Evolutionary conservation across 2,888 invertebrate genomes (phyloP), one percentile per base, ranked within the genome.

Genomic region (Limnephilus auricula): DNA sequence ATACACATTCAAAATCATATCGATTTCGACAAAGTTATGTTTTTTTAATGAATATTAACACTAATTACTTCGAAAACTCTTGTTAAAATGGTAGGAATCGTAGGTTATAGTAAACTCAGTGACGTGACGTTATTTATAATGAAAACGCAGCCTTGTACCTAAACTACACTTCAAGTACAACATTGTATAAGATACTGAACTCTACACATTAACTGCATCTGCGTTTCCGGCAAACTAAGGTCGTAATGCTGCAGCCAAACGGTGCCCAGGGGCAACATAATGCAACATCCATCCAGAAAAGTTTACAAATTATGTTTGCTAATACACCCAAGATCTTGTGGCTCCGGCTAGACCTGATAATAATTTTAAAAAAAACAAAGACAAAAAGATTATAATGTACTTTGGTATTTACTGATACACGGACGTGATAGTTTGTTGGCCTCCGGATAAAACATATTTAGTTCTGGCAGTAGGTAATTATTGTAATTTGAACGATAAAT

Each of bases 201-300:
- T 65, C 65, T 9, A 65, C 65, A 65, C 65, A 65, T 65, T 65
- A 65, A n/a, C 25, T 82, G 82, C 82, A 82, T 37, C 82, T 82
- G 82, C 34, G 34, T 37, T 37, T 82, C 34, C 37, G 82, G 25
- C 82, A 85, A 85, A 40, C 40, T 85, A 85, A 30, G 65, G 85
- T 85, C 85, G 40, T 85, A 85, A 85, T 85, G 40, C 13, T 40
- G 30, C 85, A 30, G 45, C 30, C 34, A 37, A 85, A 85, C 85
- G 85, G 40, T 45, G 40, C 85, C 34, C 85, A n/a, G 30, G 85
- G 40, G 85, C 30, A 40, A n/a, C 85, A 85, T 85, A 85, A 85
- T 45, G 40, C 85, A 30, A 85, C 85, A 85, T 45, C 34, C 45
- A 85, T 85, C 85, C 45, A 34, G 85, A 85, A 85, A 85, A 85